Conservation (phyloP, 1,140 invertebrate genomes). For the Pseudomyrmex dendroicus region DNA sequence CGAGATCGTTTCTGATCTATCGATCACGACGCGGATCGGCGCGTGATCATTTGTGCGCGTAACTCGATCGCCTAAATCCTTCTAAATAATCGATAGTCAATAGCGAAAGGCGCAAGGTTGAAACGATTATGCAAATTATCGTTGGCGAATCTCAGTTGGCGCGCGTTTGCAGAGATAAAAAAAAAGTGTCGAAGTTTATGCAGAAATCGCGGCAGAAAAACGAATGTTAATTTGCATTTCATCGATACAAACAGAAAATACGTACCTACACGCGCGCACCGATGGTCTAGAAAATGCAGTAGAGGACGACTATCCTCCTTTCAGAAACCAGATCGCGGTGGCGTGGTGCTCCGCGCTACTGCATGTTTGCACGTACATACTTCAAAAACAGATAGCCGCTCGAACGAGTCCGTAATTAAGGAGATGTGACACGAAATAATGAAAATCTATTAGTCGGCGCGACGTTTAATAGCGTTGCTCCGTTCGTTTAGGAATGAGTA, state of each 20-base stretch:
- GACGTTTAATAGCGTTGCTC: slow-evolving; percentile 38
- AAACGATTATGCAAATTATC: not conserved
- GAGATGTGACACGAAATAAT: slow-evolving; percentile 71
- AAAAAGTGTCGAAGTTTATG: slow-evolving; percentile 3
- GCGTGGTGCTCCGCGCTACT: slow-evolving; percentile 26
- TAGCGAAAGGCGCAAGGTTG: too few species aligned
- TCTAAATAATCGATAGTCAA: too few species aligned
- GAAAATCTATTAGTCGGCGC: slow-evolving; percentile 77
- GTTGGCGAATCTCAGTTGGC: not conserved
- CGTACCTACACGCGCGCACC: slow-evolving; percentile 63
- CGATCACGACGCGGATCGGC: slow-evolving; percentile 46
- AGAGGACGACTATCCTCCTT: slow-evolving; percentile 63
- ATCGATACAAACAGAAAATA: slow-evolving; percentile 50
- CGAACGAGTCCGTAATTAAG: slow-evolving; percentile 68
- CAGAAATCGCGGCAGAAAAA: slow-evolving; percentile 54
- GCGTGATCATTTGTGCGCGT: slow-evolving; percentile 31
- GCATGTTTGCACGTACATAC: slow-evolving; percentile 69
- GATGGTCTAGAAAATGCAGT: slow-evolving; percentile 64
- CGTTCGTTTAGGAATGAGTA: slow-evolving; percentile 41
- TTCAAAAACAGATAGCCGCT: slow-evolving; percentile 51
- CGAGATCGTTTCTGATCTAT: slow-evolving; percentile 48
- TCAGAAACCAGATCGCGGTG: slow-evolving; percentile 59
- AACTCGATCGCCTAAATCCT: not conserved
- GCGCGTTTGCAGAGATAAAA: not conserved
- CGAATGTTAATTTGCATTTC: slow-evolving; percentile 68